These are phyloP conservation scores for Nyctibius bracteatus DNA, from an alignment of 2,113 vertebrate species.

Conservation along the genomic window DNA sequence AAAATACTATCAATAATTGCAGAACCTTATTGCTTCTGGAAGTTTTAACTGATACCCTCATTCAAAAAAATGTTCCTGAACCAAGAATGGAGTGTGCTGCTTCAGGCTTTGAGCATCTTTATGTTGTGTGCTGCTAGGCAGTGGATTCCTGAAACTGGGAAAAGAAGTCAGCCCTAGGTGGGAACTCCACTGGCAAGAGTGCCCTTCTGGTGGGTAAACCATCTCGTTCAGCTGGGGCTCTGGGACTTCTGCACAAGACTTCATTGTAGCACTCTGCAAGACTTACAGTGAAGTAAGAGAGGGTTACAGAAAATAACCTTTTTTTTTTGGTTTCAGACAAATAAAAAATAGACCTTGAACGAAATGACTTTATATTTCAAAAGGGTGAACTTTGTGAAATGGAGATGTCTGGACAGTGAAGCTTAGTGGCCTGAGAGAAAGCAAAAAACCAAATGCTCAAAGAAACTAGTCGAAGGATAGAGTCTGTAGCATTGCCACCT, in stretches of 20 bases:
- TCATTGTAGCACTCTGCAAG: neutral
- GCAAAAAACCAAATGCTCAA: neutral
- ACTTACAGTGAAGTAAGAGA: neutral
- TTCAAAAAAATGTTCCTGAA: neutral
- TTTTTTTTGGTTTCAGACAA: neutral
- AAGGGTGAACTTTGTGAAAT: neutral
- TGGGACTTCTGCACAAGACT: too few relatives aligned
- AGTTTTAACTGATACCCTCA: neutral
- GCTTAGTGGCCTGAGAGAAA: neutral
- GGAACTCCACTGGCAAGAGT: neutral
- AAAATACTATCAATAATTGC: neutral
- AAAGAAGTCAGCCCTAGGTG: neutral
- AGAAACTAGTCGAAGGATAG: neutral
- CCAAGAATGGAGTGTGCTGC: neutral
- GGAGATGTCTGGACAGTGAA: neutral
- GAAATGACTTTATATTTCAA: neutral
- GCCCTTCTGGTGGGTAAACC: fast-evolving
- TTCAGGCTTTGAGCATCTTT: neutral
- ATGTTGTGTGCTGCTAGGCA: neutral
- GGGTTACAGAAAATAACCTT: neutral
- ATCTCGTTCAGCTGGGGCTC: neutral
- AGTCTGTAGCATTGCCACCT: neutral
- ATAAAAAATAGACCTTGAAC: neutral
- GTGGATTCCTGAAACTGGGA: neutral
- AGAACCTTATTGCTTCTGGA: neutral